Conservation (phyloP, 2,797 vertebrate species). For the Neosalanx taihuensis region DNA sequence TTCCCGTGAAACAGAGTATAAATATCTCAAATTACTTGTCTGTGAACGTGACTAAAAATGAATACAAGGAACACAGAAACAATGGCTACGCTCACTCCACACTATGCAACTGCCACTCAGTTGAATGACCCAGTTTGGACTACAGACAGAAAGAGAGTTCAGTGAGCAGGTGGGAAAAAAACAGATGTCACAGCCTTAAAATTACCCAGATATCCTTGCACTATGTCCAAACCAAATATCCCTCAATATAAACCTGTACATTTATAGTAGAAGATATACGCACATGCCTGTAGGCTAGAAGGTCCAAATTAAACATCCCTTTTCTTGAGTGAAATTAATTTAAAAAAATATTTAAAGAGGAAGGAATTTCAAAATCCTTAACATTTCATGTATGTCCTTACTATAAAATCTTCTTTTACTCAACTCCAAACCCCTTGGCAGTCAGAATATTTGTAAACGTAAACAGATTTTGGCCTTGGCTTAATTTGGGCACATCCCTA, state of each 20-base stretch:
- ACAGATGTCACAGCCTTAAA: slow-evolving; percentile 42
- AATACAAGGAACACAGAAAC: background rate
- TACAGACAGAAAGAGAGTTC: slow-evolving; percentile 21
- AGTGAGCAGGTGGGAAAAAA: slow-evolving; percentile 31
- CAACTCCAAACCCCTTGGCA: too few species aligned
- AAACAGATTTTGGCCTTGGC: slow-evolving; percentile 47
- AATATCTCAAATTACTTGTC: slow-evolving; percentile 1
- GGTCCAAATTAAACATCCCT: slow-evolving; percentile 68
- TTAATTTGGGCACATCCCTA: slow-evolving; percentile 40
- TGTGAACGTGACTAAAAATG: slow-evolving; percentile 28
- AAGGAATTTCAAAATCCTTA: background rate
- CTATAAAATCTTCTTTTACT: too few species aligned
- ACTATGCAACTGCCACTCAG: background rate
- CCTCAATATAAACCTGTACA: slow-evolving; percentile 44
- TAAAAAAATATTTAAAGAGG: slow-evolving; percentile 7
- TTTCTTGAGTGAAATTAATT: slow-evolving; percentile 43
- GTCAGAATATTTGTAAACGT: slow-evolving; percentile 1
- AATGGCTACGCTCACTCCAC: background rate
- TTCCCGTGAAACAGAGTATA: slow-evolving; percentile 15
- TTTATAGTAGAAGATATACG: slow-evolving; percentile 46
- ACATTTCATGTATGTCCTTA: background rate
- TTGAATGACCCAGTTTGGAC: slow-evolving; percentile 5
- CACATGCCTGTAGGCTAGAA: slow-evolving; percentile 33
- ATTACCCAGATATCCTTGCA: slow-evolving; percentile 59
- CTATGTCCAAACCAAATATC: slow-evolving; percentile 63